Percentiles rank a stretch among this genome's conserved stretches.
These are phyloP conservation scores for Cataglyphis albicans DNA, from an alignment of 2,888 invertebrate genomes.

Conservation along the genomic window DNA sequence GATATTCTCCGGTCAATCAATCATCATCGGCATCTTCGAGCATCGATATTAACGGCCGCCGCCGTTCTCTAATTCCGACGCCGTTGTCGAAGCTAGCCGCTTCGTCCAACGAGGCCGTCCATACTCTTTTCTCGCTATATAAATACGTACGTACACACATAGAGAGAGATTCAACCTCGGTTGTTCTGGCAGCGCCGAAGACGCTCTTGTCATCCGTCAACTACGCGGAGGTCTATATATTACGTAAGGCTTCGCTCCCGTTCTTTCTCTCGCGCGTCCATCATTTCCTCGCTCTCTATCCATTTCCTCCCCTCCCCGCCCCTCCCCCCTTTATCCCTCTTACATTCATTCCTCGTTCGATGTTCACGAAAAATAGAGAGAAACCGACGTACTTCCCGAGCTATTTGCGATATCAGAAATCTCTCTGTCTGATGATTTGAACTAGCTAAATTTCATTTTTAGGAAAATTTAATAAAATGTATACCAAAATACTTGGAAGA, in stretches of 20 bases:
- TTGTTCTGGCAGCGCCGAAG: slow-evolving; percentile 77
- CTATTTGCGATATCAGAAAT: slow-evolving; percentile 13
- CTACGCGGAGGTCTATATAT: slow-evolving; percentile 79
- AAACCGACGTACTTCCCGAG: neutral
- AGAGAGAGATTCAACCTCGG: slow-evolving; percentile 66
- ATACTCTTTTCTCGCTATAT: slow-evolving; percentile 71
- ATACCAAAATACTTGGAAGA: neutral
- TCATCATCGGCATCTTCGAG: slow-evolving; percentile 22
- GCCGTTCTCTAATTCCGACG: slow-evolving; percentile 36
- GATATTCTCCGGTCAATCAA: slow-evolving; percentile 36
- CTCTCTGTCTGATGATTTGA: neutral
- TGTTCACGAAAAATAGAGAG: slow-evolving; percentile 27
- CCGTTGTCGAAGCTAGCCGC: slow-evolving; percentile 2
- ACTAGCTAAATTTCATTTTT: neutral
- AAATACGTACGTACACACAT: slow-evolving; percentile 63
- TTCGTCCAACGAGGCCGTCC: slow-evolving; percentile 70
- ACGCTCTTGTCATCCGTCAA: slow-evolving; percentile 82
- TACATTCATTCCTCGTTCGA: slow-evolving; percentile 21
- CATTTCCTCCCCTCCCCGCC: slow-evolving; percentile 2
- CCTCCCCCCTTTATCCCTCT: neutral
- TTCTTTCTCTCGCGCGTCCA: slow-evolving; percentile 16
- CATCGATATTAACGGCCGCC: slow-evolving; percentile 42
- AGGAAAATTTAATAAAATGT: neutral
- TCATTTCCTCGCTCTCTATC: slow-evolving; percentile 40
- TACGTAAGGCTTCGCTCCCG: slow-evolving; percentile 73